A percentile compares a stretch with the other conserved stretches of the same genome.
Conservation (phyloP, 2,797 vertebrate species). For the Sparus aurata region DNA sequence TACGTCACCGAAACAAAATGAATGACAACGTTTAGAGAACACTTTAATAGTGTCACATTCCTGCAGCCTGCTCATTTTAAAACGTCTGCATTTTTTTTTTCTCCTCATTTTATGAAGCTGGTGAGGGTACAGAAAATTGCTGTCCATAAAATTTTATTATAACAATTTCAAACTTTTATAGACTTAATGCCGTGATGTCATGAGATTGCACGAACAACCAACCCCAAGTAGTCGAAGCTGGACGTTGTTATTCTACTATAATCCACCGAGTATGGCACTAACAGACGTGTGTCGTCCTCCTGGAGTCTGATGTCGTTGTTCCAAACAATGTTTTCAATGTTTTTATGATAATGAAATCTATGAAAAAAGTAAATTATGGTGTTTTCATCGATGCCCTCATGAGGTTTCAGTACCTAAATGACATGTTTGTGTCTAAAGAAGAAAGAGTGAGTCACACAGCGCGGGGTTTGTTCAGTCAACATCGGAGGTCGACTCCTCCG, state of each 20-base stretch:
- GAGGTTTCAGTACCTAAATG: background rate
- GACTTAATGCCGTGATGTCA: slow-evolving; percentile 56
- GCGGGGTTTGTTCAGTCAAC: background rate
- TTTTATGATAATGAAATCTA: background rate
- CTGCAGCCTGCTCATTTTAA: slow-evolving; percentile 36
- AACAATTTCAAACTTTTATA: slow-evolving; percentile 54
- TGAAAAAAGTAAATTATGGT: background rate
- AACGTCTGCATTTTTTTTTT: slow-evolving; percentile 58
- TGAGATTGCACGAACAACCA: slow-evolving; percentile 32
- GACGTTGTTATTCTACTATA: background rate
- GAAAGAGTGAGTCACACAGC: background rate
- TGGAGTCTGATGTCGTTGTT: background rate
- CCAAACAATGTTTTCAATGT: too few species aligned
- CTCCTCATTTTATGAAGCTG: slow-evolving; percentile 32
- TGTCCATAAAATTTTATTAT: slow-evolving; percentile 55
- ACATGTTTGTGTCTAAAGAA: background rate
- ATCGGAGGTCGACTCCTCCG: background rate
- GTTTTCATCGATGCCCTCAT: background rate
- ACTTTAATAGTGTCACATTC: slow-evolving; percentile 44
- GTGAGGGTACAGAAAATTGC: slow-evolving; percentile 49
- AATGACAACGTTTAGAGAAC: slow-evolving; percentile 19
- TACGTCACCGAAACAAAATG: slow-evolving; percentile 43
- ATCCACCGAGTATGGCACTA: background rate
- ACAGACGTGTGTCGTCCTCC: background rate
- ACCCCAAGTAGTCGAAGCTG: background rate